Conservation (phyloP, 2,113 vertebrate genomes). For the Cavia aperea region DNA sequence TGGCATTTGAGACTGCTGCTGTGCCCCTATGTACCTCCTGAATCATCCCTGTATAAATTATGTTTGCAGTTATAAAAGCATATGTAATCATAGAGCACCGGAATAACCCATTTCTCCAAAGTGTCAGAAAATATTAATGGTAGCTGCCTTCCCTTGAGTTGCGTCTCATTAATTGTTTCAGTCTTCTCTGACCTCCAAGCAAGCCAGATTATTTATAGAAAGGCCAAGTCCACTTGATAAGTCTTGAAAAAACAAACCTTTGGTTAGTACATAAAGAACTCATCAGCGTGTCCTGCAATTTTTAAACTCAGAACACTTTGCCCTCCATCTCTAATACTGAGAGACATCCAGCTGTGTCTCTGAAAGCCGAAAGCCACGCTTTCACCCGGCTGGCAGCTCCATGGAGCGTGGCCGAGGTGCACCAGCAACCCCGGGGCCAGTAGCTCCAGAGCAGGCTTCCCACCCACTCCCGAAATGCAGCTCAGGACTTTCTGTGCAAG, state of each 20-base stretch:
- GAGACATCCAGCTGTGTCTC: not conserved
- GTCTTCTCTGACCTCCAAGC: not conserved
- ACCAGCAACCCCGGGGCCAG: not conserved
- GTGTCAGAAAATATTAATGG: not conserved
- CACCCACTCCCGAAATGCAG: not conserved
- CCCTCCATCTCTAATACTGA: not conserved
- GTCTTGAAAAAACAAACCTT: not conserved
- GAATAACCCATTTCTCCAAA: not conserved
- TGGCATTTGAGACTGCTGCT: not conserved
- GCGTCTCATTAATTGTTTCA: not conserved
- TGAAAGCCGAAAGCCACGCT: not conserved
- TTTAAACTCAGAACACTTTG: not conserved
- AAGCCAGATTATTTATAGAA: conserved; percentile 13
- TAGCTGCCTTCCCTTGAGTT: not conserved
- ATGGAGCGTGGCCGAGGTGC: not conserved
- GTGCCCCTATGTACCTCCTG: not conserved
- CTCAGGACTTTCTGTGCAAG: not conserved
- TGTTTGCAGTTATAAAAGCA: not conserved
- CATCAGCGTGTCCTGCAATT: not conserved
- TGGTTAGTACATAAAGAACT: not conserved
- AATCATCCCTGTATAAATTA: not conserved
- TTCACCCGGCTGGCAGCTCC: not conserved
- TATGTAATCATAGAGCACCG: not conserved
- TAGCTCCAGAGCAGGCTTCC: not conserved
- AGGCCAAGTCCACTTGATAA: not conserved